phyloP scores from a whole-genome alignment of 2,888 invertebrate genomes.

The Anagyrus pseudococci region DNA sequence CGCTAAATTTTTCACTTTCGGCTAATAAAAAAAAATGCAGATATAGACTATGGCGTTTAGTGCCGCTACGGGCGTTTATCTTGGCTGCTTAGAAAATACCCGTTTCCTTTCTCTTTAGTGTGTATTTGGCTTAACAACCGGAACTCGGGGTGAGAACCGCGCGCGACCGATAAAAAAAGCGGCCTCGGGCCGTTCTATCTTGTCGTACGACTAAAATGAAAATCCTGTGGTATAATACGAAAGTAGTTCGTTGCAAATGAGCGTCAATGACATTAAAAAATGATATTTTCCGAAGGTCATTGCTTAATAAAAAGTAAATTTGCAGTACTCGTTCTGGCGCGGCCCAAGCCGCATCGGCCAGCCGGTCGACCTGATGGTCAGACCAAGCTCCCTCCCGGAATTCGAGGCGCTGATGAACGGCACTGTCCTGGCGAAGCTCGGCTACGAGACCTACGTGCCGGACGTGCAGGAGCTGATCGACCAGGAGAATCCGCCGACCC shows the following conservation, averaged over 20 bases:
- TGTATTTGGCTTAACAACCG: background rate
- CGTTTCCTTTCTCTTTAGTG: background rate
- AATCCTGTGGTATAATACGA: too few species aligned
- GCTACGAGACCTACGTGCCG: conserved; percentile 62
- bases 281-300: too few species aligned
- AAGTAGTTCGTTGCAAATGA: too few species aligned
- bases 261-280: too few species aligned
- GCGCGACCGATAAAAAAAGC: conserved; percentile 1
- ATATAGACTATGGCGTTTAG: too few species aligned
- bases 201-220: too few species aligned
- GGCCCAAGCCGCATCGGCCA: conserved; percentile 53
- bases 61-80: background rate
- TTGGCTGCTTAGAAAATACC: background rate
- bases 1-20: too few species aligned
- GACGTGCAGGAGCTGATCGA: conserved; percentile 67
- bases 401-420: conserved; percentile 63
- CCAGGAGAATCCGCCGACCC: conserved; percentile 39
- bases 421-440: conserved; percentile 51
- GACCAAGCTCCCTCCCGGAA: conserved; percentile 63
- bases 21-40: too few species aligned
- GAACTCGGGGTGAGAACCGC: background rate
- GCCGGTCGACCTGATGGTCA: conserved; percentile 68
- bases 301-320: too few species aligned
- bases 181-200: too few species aligned
- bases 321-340: conserved; percentile 46